phyloP scores from a whole-genome alignment of 2,797 vertebrate genomes.

The Girardinus metallicus region DNA sequence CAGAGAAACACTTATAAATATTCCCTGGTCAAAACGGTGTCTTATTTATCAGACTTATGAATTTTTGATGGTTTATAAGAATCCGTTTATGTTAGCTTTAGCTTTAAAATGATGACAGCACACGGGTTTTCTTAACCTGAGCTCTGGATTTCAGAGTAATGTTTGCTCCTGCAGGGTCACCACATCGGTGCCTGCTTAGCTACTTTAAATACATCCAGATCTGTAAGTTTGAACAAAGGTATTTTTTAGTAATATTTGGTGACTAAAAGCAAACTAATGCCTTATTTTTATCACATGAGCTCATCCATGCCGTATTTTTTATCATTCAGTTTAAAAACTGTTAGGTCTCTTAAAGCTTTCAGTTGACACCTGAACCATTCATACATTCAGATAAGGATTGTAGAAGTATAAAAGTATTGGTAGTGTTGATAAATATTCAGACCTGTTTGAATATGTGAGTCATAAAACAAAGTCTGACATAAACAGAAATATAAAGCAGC shows the following conservation, averaged over 20 bases:
- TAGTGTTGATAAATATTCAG: not conserved
- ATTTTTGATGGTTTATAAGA: too few relatives aligned
- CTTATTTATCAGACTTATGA: too few relatives aligned
- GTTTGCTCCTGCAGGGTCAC: not conserved
- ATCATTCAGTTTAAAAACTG: not conserved
- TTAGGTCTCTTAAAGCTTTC: not conserved
- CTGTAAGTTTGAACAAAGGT: too few relatives aligned
- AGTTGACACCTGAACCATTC: not conserved
- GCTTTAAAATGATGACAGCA: not conserved
- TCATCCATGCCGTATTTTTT: not conserved
- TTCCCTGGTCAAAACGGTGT: too few relatives aligned
- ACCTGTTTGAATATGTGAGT: not conserved
- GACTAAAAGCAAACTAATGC: too few relatives aligned
- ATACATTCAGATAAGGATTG: too few relatives aligned
- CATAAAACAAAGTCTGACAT: not conserved
- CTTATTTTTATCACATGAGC: not conserved
- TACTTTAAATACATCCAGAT: not conserved
- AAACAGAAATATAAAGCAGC: constrained; percentile 4
- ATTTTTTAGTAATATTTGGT: not conserved
- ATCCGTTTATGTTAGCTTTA: not conserved
- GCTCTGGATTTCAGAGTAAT: not conserved
- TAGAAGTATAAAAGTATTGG: not conserved
- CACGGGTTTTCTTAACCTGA: not conserved
- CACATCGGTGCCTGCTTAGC: not conserved
- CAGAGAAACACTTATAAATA: too few relatives aligned